phyloP scores from a whole-genome alignment of 2,888 invertebrate genomes.

The Leptopterna dolabrata region DNA sequence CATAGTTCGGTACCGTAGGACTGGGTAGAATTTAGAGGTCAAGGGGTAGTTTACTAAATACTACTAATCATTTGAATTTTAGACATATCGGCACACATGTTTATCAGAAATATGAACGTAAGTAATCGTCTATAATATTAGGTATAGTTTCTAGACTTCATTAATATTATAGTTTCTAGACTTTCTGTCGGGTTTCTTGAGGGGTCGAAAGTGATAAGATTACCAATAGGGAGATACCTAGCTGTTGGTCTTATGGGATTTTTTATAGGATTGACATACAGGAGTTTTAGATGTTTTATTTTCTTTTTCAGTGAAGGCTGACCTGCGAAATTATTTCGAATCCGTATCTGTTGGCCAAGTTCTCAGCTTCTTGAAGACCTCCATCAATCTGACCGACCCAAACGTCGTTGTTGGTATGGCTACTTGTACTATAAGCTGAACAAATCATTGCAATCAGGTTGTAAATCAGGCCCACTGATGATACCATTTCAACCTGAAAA shows the following conservation, averaged over 20 bases:
- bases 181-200: too few species aligned
- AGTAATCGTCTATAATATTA: too few species aligned
- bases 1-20: too few species aligned
- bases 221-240: background rate
- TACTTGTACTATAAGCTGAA: background rate
- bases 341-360: slow-evolving; percentile 5
- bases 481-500: background rate
- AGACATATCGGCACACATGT: too few species aligned
- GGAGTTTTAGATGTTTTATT: background rate
- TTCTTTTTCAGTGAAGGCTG: background rate
- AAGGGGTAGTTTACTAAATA: too few species aligned
- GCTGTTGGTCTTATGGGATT: background rate
- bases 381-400: slow-evolving; percentile 21
- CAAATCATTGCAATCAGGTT: background rate
- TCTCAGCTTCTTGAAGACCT: background rate
- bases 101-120: too few species aligned
- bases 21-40: too few species aligned
- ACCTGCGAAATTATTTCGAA: slow-evolving; percentile 21
- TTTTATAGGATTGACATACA: background rate
- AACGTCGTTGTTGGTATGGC: background rate
- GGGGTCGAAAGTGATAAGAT: background rate
- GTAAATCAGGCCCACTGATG: background rate
- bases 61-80: too few species aligned
- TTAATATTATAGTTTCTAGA: too few species aligned
- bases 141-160: too few species aligned